These are phyloP conservation scores for Helogale parvula DNA, from an alignment of 2,113 vertebrate genomes.

Conservation along the genomic window DNA sequence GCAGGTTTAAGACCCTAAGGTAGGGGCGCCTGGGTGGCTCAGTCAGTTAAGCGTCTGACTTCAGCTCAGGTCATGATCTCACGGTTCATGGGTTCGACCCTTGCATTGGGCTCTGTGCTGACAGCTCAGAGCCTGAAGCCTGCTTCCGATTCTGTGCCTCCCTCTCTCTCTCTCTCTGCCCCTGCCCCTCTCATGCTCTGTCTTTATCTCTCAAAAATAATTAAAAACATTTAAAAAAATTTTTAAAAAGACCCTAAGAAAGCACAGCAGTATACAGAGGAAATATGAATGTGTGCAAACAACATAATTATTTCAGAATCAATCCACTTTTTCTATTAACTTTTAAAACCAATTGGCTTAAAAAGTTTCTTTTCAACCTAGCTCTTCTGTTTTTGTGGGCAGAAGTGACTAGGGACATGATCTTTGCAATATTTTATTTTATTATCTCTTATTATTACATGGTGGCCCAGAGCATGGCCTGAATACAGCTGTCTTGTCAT, in stretches of 20 bases:
- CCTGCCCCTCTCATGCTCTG: no score
- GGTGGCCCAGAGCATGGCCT: conserved; percentile 49
- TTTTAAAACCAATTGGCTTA: conserved; percentile 65
- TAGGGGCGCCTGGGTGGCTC: no score
- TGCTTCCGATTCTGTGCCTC: no score
- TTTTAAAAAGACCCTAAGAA: no score
- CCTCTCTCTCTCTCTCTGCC: no score
- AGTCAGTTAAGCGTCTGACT: no score
- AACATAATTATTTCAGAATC: conserved; percentile 67
- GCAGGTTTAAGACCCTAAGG: background rate
- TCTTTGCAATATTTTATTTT: conserved; percentile 73
- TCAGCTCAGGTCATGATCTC: no score
- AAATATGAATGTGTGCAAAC: conserved; percentile 9
- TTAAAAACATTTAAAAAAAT: no score
- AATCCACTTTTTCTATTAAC: conserved; percentile 61
- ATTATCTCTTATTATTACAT: conserved; percentile 77
- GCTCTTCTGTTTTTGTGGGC: conserved; percentile 36
- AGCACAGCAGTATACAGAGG: background rate
- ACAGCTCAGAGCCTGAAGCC: no score
- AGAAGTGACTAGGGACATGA: conserved; percentile 55
- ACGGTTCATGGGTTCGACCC: no score
- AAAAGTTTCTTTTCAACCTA: conserved; percentile 46
- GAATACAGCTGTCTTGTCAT: conserved; percentile 80
- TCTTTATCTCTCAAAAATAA: no score
- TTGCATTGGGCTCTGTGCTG: no score